Conservation (phyloP, 1,140 invertebrate species). For the Cyrtorhinus lividipennis region DNA sequence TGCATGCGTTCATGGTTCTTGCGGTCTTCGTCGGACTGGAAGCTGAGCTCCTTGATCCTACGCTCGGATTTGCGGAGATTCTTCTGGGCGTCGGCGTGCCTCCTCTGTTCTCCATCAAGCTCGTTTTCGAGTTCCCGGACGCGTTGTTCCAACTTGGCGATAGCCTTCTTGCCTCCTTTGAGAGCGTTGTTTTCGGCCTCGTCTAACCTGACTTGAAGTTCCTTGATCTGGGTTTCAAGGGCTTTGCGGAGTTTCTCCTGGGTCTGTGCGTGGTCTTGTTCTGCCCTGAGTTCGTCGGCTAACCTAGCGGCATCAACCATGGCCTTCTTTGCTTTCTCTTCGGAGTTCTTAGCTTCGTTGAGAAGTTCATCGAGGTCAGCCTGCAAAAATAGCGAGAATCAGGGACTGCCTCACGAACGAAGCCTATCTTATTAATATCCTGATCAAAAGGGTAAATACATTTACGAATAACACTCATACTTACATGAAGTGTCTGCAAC, state of each 20-base stretch:
- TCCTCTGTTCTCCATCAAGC: conserved; percentile 92
- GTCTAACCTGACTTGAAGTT: conserved; percentile 87
- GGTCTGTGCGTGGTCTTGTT: conserved; percentile 95
- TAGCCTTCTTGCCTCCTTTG: conserved; percentile 96
- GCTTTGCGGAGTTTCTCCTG: conserved; percentile 97
- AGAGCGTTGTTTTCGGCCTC: conserved; percentile 92
- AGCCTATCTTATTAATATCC: too few relatives aligned
- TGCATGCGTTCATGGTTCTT: conserved; percentile 97
- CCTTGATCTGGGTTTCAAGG: conserved; percentile 94
- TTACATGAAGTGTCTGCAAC: conserved; percentile 83
- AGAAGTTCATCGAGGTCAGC: conserved; percentile 91
- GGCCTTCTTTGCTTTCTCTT: conserved; percentile 95
- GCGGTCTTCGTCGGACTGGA: conserved; percentile 89
- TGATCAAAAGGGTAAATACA: too few relatives aligned
- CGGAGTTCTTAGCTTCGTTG: conserved; percentile 89
- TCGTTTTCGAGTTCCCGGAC: conserved; percentile 92
- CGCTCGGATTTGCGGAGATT: conserved; percentile 89
- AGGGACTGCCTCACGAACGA: too few relatives aligned
- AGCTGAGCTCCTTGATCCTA: conserved; percentile 87
- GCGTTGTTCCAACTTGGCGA: conserved; percentile 92
- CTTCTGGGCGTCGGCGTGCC: conserved; percentile 94
- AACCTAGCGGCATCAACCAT: conserved; percentile 95
- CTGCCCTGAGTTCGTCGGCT: conserved; percentile 93
- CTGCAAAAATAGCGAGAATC: conserved; percentile 33
- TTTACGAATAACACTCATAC: too few relatives aligned